Conservation (phyloP, 2,888 invertebrate species). For the Molorchus minor region DNA sequence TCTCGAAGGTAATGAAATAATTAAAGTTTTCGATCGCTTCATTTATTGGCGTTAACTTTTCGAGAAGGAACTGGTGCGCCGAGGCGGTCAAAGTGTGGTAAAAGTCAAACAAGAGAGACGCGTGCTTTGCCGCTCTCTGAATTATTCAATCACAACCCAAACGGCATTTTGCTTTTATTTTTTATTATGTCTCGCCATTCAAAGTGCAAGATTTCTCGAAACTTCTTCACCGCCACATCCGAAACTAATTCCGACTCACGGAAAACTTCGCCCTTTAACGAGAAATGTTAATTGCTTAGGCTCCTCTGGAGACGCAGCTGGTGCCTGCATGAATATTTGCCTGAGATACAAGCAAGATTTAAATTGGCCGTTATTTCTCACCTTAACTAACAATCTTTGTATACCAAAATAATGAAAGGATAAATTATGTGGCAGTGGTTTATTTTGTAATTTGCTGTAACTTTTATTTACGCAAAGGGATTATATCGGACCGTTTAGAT, state of each 20-base stretch:
- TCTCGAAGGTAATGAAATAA: constrained; percentile 22
- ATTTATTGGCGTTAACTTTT: constrained; percentile 42
- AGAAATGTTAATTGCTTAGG: constrained; percentile 50
- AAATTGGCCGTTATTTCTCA: no score
- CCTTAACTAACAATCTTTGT: no score
- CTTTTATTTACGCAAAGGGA: no score
- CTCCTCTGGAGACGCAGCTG: constrained; percentile 30
- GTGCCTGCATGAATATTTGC: no score
- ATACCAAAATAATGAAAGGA: no score
- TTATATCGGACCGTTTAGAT: no score
- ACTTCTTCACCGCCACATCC: constrained; percentile 47
- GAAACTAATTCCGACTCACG: constrained; percentile 51
- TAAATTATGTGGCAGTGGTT: no score
- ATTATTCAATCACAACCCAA: constrained; percentile 53
- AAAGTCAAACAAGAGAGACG: constrained; percentile 51
- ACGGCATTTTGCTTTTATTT: constrained; percentile 52
- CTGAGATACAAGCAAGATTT: no score
- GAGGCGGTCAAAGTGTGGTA: constrained; percentile 50
- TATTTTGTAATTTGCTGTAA: no score
- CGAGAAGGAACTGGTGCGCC: constrained; percentile 38
- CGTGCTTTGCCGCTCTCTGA: constrained; percentile 49
- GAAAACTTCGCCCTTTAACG: constrained; percentile 50
- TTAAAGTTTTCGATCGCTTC: constrained; percentile 24
- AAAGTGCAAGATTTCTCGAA: constrained; percentile 48
- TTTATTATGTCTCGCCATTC: constrained; percentile 54